Conservation (phyloP, 2,888 invertebrate species). For the Cephus spinipes region DNA sequence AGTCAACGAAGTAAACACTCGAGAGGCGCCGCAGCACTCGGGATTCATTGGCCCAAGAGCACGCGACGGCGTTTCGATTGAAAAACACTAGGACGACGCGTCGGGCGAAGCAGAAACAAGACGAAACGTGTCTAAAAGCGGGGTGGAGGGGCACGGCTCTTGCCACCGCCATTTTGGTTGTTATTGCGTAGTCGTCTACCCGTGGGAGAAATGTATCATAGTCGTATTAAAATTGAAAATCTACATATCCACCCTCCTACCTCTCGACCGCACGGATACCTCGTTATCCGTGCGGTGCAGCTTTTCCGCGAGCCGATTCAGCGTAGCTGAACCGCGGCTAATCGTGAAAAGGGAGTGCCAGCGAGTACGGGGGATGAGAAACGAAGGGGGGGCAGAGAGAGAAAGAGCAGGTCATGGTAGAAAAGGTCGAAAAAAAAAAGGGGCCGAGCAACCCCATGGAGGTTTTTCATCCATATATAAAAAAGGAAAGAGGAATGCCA, state of each 20-base stretch:
- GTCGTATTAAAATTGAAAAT: not conserved
- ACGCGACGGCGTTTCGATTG: not conserved
- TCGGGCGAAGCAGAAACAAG: not conserved
- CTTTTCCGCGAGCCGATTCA: not conserved
- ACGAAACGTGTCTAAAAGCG: not conserved
- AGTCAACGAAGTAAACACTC: not conserved
- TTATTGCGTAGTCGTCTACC: not conserved
- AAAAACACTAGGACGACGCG: not conserved
- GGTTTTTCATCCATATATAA: not conserved
- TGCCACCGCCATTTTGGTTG: not conserved
- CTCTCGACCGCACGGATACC: too few relatives aligned
- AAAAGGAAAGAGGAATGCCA: not conserved
- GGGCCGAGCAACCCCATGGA: not conserved
- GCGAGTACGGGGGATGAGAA: not conserved
- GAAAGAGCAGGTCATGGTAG: not conserved
- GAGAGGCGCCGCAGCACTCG: not conserved
- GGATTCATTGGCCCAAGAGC: not conserved
- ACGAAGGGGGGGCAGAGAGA: not conserved
- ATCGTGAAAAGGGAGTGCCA: not conserved
- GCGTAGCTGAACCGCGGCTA: not conserved
- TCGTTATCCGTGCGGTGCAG: not conserved
- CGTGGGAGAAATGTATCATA: not conserved
- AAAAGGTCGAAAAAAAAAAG: not conserved
- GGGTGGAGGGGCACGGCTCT: not conserved
- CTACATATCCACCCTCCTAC: not conserved